These are phyloP conservation scores for Sebastes dallii DNA, from an alignment of 2,797 vertebrate species.

Conservation along the genomic window DNA sequence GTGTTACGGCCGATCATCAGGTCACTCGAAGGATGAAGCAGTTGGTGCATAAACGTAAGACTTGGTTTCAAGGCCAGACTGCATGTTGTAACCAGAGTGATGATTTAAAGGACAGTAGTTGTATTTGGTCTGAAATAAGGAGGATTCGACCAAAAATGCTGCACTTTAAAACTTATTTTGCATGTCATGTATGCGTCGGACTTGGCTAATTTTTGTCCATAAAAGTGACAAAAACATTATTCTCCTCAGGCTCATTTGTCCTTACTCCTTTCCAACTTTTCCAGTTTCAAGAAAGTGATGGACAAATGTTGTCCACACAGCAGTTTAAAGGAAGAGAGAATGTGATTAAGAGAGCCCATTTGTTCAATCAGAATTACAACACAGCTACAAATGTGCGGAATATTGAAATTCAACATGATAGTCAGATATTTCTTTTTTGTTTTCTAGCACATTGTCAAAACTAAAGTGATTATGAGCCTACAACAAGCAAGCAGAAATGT, in stretches of 20 bases:
- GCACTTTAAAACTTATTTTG: background rate
- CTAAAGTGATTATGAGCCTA: background rate
- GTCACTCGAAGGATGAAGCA: background rate
- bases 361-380: constrained; percentile 9
- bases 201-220: background rate
- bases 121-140: constrained; percentile 4
- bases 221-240: background rate
- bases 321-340: background rate
- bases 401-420: constrained; percentile 51
- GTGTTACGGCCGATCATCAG: background rate
- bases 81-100: background rate
- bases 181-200: background rate
- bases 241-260: background rate
- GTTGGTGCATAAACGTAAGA: background rate
- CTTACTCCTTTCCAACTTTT: background rate
- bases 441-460: constrained; percentile 21
- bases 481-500: background rate
- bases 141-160: background rate
- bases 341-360: background rate
- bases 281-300: background rate
- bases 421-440: constrained; percentile 24
- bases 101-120: background rate
- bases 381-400: constrained; percentile 3
- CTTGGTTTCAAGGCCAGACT: background rate
- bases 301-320: background rate